Base-by-base conservation (phyloP, 1,140 invertebrate species). In the Leptinotarsa texana region DNA sequence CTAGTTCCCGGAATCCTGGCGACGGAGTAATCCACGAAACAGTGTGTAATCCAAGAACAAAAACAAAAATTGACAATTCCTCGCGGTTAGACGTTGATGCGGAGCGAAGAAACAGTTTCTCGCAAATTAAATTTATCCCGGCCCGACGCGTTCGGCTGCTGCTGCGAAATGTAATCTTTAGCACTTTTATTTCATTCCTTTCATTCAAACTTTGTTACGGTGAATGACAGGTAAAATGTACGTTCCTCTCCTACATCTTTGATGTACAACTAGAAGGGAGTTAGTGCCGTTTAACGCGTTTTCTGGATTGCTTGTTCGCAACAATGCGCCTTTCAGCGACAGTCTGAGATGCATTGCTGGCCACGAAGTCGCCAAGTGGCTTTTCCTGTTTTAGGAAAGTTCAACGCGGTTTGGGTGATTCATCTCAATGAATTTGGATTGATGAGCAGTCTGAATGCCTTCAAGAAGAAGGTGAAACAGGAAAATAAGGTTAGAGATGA, bases 71-170 rank as follows among this genome's bases (percentile, higher is more conserved):
- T 42, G 33, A 18, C 15, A 18, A 57, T 57, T 57, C 51, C 51
- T 18, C 17, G n/a, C 51, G 51, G 51, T 57, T 57, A 57, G 51
- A 57, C 51, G 51, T 57, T 18, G 33, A 42, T 42, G 33, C 33
- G 33, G 8, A 42, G 33, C 11, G 33, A 57, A n/a, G 17, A n/a
- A 57, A 57, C 51, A 57, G 51, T 57, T 57, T 57, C 51, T 57
- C 51, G 51, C 51, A 57, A 57, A 57, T 57, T 57, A 17, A 57
- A 57, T 57, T 57, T 57, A 57, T 57, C 51, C n/a, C 51, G n/a
- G 13, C 51, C 51, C 15, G 17, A 1, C 51, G 15, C 51, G 15
- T 57, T 18, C 6, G 15, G 51, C 51, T 18, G 13, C 51, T 18
- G 51, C 51, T 18, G 51, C 6, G 17, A 57, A 57, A 57, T 57